Evolutionary conservation across 2,797 vertebrate species (phyloP).

Genomic region (Otolemur crassicaudatus): DNA sequence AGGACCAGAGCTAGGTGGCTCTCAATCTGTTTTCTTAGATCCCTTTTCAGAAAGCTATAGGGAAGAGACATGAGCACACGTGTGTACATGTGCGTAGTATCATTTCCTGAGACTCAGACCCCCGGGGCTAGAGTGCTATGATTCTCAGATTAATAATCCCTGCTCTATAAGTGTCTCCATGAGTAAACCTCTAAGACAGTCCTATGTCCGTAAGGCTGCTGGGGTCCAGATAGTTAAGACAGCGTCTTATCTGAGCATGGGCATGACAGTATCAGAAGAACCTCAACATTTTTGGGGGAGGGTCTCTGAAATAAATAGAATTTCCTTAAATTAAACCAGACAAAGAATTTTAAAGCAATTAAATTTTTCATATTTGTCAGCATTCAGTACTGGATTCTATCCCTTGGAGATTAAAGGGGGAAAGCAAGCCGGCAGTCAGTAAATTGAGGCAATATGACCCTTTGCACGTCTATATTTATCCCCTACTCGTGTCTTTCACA

Average conservation of each 20-base stretch:
- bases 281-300: neutral
- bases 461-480: conserved; percentile 72
- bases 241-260: neutral
- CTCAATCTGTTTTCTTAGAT: neutral
- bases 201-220: neutral
- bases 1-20: neutral
- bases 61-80: neutral
- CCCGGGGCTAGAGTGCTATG: neutral
- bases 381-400: neutral
- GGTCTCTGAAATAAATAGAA: neutral
- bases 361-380: neutral
- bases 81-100: too few relatives aligned
- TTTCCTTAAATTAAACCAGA: conserved; percentile 17
- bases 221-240: neutral
- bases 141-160: neutral
- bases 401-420: conserved; percentile 31
- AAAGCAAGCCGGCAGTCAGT: conserved; percentile 13
- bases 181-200: neutral
- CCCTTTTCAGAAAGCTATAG: neutral
- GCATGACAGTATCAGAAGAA: neutral
- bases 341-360: conserved; percentile 11
- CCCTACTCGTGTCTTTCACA: conserved; percentile 75
- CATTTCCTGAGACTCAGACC: neutral
- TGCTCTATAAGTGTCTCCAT: neutral
- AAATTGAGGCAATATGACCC: conserved; percentile 47